Conservation (phyloP, 2,113 vertebrate species). For the Hypomesus transpacificus region DNA sequence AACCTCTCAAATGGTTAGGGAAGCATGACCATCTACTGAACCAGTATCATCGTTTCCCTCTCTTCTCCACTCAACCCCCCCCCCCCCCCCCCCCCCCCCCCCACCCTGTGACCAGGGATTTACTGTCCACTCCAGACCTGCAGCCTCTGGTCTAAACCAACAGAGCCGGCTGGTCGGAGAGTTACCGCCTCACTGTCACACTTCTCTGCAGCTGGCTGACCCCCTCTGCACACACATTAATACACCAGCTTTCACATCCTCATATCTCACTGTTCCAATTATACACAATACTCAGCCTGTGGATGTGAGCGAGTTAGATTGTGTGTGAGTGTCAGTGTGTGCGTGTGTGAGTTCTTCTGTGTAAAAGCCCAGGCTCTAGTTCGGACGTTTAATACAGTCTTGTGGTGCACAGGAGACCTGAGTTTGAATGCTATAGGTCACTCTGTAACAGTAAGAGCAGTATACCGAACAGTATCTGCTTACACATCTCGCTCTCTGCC, state of each 20-base stretch:
- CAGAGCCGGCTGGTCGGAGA: constrained; percentile 47
- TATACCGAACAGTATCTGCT: constrained; percentile 1
- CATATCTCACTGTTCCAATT: constrained; percentile 60
- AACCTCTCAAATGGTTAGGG: too few relatives aligned
- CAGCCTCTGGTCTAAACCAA: constrained; percentile 54
- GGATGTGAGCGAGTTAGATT: too few relatives aligned
- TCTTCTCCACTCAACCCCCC: too few relatives aligned
- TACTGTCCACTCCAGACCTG: too few relatives aligned
- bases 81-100: too few relatives aligned
- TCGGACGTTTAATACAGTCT: too few relatives aligned
- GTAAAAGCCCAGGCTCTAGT: not conserved
- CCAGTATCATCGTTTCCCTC: too few relatives aligned
- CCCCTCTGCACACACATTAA: constrained; percentile 60
- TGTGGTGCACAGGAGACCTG: not conserved
- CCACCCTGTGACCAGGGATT: too few relatives aligned
- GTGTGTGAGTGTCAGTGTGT: not conserved
- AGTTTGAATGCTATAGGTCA: not conserved
- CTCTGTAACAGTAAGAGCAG: not conserved
- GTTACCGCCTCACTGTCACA: constrained; percentile 53
- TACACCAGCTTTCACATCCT: constrained; percentile 47
- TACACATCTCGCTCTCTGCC: constrained; percentile 32
- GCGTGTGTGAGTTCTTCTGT: not conserved
- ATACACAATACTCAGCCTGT: not conserved
- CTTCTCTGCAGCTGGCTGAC: constrained; percentile 41
- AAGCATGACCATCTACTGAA: too few relatives aligned